Evolutionary conservation across 1,140 invertebrate genomes (phyloP), one percentile per base, ranked within the genome.

Genomic region (Lutraria rhynchaena): DNA sequence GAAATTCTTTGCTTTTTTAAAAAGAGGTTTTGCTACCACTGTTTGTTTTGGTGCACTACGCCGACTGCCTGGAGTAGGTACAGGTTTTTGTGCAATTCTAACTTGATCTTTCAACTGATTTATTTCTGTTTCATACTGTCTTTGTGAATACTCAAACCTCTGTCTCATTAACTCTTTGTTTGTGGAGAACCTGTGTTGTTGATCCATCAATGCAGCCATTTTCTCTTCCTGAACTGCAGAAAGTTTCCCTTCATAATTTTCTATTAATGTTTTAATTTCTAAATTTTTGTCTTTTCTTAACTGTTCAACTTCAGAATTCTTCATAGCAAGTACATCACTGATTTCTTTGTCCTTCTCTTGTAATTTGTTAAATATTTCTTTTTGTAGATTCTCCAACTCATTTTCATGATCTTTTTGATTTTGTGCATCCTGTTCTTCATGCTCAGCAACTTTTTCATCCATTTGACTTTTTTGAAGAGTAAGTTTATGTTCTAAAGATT

Each of bases 231-330:
- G 76, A 15, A 70, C 3, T 22, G 67, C 67, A 5, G 31, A 46
- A 1, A 80, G 19, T 31, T 80, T 80, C 9, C 27, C 67, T 67
- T 80, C 76, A 69, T 58, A 80, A n/a, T 80, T 61, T 13, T 69
- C 24, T 13, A 19, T 58, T 19, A 57, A 17, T 27, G 3, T 11
- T 9, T 31, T 19, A 24, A 65, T 58, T 58, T 80, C 76, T 46
- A 35, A 27, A 24, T 41, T 15, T 29, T 60, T 58, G 7, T 80
- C 63, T 29, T 70, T 57, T n/a, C 44, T 51, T 29, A 70, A 7
- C 33, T 70, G 55, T 9, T 80, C 49, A 29, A 80, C 27, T 29
- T 70, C 65, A 24, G 15, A 22, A 17, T 70, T 29, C 55, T 60
- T 33, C 22, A 29, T 31, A 46, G 13, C 15, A 22, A 17, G 37